Evolutionary conservation across 2,888 invertebrate genomes (phyloP), one percentile per base, ranked within the genome.

Genomic region (Cepaea hortensis): DNA sequence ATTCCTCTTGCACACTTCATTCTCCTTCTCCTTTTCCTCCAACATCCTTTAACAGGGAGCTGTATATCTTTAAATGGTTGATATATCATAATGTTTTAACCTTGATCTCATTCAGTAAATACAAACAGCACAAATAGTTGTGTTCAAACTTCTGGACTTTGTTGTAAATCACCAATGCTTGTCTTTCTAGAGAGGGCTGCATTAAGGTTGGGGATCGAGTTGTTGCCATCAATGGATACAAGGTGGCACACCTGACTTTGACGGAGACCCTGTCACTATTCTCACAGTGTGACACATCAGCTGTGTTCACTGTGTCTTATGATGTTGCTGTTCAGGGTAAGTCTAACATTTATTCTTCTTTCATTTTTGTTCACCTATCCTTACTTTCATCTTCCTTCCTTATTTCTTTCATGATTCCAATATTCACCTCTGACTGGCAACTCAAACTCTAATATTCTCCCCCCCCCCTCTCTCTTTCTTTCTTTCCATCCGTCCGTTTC

Each of bases 131-230:
- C 55, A 55, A 11, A 55, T 55, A 35, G 35, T 55, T 55, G 0
- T 55, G 55, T 55, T 55, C 11, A 9, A 9, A 6, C 11, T 55
- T 55, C 7, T 55, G 55, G 11, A 55, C 55, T 55, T 55, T 6
- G 55, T 55, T 11, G 55, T 55, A 6, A 55, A 11, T 55, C 55
- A 9, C 7, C 55, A 55, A 11, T 65, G 46, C 23, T 86, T 3
- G 0, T 48, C 55, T n/a, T 61, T 92, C 18, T 91, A 97, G 97
- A 92, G 97, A 97, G 87, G 98, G 98, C 0, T 96, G 98, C 89
- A 96, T 98, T 89, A 97, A 98, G 94, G 96, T 97, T 62, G 98
- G 98, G 3, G 98, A 98, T 94, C 96, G 98, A 50, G 95, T 98
- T 55, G 93, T 98, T 87, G 97, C 97, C 90, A 97, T 98, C 83